Percentiles rank a stretch among this genome's conserved stretches.
Evolutionary conservation across 1,140 invertebrate genomes (phyloP).

Genomic region (Dreissena polymorpha): DNA sequence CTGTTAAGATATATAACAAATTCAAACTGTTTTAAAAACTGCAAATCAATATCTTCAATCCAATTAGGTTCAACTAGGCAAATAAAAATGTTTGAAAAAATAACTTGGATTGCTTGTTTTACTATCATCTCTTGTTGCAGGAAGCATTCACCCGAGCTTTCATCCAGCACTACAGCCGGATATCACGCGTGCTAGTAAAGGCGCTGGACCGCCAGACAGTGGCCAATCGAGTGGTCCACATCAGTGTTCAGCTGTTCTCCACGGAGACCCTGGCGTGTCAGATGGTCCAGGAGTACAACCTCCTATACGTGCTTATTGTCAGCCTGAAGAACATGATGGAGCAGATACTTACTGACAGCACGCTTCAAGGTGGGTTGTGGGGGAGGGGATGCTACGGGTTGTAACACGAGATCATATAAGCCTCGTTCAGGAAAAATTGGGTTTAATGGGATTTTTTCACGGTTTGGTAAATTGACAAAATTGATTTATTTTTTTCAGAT

Average conservation of each 20-base stretch:
- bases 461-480: too few relatives aligned
- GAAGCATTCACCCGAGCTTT: slow-evolving; percentile 96
- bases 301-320: slow-evolving; percentile 96
- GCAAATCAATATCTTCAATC: too few relatives aligned
- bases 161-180: slow-evolving; percentile 96
- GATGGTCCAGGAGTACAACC: slow-evolving; percentile 93
- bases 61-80: too few relatives aligned
- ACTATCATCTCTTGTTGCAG: slow-evolving; percentile 78
- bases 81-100: too few relatives aligned
- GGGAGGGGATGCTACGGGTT: not conserved
- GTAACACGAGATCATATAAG: not conserved
- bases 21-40: too few relatives aligned
- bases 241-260: slow-evolving; percentile 97
- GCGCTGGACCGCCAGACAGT: slow-evolving; percentile 86
- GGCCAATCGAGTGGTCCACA: slow-evolving; percentile 97
- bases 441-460: too few relatives aligned
- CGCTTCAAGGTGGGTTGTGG: slow-evolving; percentile 86
- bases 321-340: slow-evolving; percentile 96
- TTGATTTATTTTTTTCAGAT: too few relatives aligned
- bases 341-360: slow-evolving; percentile 92
- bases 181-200: slow-evolving; percentile 93
- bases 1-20: too few relatives aligned
- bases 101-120: too few relatives aligned
- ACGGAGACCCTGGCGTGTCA: slow-evolving; percentile 93
- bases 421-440: too few relatives aligned